Evolutionary conservation across 2,888 invertebrate species (phyloP).

Genomic region (Resseliella maxima): DNA sequence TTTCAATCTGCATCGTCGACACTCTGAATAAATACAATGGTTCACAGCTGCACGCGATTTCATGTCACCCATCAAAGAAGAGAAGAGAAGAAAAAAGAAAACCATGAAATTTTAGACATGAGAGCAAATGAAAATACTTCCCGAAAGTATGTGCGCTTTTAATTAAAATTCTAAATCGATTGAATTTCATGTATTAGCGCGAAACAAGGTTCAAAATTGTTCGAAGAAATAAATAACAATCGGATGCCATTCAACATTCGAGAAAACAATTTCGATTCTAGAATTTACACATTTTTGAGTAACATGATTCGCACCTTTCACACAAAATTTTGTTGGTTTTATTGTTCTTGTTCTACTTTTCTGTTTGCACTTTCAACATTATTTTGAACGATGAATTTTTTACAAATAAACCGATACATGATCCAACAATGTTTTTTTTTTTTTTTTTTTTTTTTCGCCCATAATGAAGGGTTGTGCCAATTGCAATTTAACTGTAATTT

Average conservation of each 20-base stretch:
- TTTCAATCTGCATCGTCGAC: background rate
- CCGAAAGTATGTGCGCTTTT: constrained; percentile 25
- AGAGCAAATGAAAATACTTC: background rate
- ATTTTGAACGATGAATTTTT: no score
- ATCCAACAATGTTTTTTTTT: no score
- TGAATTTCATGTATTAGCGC: background rate
- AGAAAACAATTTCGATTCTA: constrained; percentile 26
- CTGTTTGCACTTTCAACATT: no score
- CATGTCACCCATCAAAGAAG: background rate
- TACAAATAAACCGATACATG: background rate
- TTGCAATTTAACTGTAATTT: background rate
- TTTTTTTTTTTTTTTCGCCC: no score
- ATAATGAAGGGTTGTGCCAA: background rate
- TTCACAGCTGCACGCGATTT: constrained; percentile 8
- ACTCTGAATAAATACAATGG: background rate
- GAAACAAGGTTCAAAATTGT: background rate
- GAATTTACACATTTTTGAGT: background rate
- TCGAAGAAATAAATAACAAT: background rate
- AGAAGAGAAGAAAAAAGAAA: background rate
- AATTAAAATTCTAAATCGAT: constrained; percentile 33
- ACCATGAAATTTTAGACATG: background rate
- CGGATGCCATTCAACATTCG: background rate
- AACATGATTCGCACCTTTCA: background rate
- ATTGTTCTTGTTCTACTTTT: background rate
- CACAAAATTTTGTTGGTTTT: background rate